phyloP scores from a whole-genome alignment of 1,140 invertebrate species.

The Capitella teleta region DNA sequence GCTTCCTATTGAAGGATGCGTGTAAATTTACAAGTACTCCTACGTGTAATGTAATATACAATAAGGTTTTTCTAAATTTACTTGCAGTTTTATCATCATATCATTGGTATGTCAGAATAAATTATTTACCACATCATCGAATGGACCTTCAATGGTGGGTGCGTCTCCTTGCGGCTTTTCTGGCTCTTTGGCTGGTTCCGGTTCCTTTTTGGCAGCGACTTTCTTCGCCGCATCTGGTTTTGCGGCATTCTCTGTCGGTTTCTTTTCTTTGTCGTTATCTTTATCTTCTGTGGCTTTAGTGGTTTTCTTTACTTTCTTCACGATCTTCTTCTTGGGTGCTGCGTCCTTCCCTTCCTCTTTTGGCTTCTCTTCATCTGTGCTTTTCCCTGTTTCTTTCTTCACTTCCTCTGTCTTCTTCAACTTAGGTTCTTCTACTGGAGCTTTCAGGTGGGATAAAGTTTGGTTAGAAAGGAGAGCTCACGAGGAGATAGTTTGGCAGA shows the following conservation, averaged over 20 bases:
- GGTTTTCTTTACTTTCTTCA: conserved; percentile 3
- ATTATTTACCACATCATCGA: not conserved
- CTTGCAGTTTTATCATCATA: too few relatives aligned
- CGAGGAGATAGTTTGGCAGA: too few relatives aligned
- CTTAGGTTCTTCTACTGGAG: not conserved
- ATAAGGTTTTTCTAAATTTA: too few relatives aligned
- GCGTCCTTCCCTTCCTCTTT: not conserved
- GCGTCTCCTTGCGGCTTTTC: not conserved
- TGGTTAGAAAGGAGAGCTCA: too few relatives aligned
- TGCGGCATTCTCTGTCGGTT: not conserved
- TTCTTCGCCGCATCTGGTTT: not conserved
- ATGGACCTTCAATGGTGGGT: not conserved
- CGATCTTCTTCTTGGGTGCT: conserved; percentile 4
- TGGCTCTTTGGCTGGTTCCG: not conserved
- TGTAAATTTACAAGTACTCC: too few relatives aligned
- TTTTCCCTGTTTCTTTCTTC: conserved; percentile 9
- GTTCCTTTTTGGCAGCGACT: not conserved
- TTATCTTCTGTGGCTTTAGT: not conserved
- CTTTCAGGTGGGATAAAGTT: too few relatives aligned
- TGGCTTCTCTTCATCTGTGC: conserved; percentile 3
- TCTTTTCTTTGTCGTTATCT: not conserved
- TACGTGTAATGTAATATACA: too few relatives aligned
- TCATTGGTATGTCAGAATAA: too few relatives aligned
- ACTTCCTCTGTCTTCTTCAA: conserved; percentile 11
- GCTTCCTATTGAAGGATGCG: too few relatives aligned